phyloP scores from a whole-genome alignment of 1,140 invertebrate genomes.

The Lasioglossum baleicum region DNA sequence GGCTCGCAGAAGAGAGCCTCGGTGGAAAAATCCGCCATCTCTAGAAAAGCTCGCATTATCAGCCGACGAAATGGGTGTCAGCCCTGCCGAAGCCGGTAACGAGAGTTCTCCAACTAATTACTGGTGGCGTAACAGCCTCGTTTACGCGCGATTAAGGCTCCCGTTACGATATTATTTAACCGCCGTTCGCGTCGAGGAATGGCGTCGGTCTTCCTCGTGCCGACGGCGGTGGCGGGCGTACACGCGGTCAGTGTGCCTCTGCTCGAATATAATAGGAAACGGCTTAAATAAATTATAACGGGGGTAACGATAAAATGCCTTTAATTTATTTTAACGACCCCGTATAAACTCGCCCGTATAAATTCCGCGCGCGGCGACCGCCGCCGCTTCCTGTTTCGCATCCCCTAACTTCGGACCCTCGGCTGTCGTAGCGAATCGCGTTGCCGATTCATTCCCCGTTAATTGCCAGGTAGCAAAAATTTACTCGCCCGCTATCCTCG shows the following conservation, averaged over 20 bases:
- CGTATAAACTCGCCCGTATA: conserved; percentile 66
- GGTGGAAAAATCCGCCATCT: too few species aligned
- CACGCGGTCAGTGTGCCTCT: conserved; percentile 25
- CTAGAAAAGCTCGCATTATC: neutral
- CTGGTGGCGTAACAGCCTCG: conserved; percentile 19
- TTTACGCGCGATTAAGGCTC: conserved; percentile 27
- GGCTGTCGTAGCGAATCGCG: neutral
- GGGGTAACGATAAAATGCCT: conserved; percentile 64
- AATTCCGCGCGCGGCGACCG: conserved; percentile 58
- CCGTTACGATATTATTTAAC: conserved; percentile 24
- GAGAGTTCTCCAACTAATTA: conserved; percentile 13
- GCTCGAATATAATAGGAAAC: conserved; percentile 57
- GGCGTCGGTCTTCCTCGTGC: neutral
- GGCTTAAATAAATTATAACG: conserved; percentile 68
- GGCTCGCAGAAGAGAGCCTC: too few species aligned
- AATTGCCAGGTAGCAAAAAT: neutral
- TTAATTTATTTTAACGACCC: conserved; percentile 73
- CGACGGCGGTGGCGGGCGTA: neutral
- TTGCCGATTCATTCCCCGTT: neutral
- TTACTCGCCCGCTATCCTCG: neutral
- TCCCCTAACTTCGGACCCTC: neutral
- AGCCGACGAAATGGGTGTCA: neutral
- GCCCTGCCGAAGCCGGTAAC: conserved; percentile 1
- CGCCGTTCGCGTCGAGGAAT: neutral
- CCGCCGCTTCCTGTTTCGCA: neutral